phyloP scores from a whole-genome alignment of 2,888 invertebrate genomes.

The Melipona beecheii region DNA sequence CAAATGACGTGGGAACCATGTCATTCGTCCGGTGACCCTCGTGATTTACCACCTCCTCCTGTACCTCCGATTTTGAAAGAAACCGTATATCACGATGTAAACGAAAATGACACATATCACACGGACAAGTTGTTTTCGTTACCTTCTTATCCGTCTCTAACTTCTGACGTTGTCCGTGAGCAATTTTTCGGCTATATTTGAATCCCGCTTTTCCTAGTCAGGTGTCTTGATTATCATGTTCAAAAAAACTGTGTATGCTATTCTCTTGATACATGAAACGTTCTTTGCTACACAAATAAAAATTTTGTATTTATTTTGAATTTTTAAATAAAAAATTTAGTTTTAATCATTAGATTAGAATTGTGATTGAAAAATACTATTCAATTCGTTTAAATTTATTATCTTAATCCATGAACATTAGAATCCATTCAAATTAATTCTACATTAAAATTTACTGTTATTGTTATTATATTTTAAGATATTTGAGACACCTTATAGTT shows the following conservation, averaged over 20 bases:
- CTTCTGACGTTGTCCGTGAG: slow-evolving; percentile 86
- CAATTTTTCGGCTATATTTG: slow-evolving; percentile 83
- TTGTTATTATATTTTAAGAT: slow-evolving; percentile 9
- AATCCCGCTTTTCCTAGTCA: slow-evolving; percentile 50
- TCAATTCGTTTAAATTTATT: not conserved
- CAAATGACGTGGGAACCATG: slow-evolving; percentile 91
- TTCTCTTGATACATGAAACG: not conserved
- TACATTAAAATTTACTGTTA: not conserved
- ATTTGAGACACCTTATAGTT: slow-evolving; percentile 48
- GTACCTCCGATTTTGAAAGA: slow-evolving; percentile 56
- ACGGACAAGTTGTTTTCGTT: slow-evolving; percentile 57
- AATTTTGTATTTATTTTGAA: not conserved
- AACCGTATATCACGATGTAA: slow-evolving; percentile 75
- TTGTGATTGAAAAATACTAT: not conserved
- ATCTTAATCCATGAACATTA: no score
- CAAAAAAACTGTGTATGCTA: not conserved
- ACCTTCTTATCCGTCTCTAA: slow-evolving; percentile 83
- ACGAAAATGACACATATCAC: slow-evolving; percentile 75
- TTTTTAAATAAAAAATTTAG: not conserved
- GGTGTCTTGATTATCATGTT: slow-evolving; percentile 51
- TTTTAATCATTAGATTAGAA: not conserved
- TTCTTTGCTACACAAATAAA: not conserved
- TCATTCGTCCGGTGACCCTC: slow-evolving; percentile 86
- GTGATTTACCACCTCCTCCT: slow-evolving; percentile 82
- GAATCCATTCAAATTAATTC: not conserved